Evolutionary conservation across 2,888 invertebrate genomes (phyloP).

Genomic region (Rhyacophila evoluta): DNA sequence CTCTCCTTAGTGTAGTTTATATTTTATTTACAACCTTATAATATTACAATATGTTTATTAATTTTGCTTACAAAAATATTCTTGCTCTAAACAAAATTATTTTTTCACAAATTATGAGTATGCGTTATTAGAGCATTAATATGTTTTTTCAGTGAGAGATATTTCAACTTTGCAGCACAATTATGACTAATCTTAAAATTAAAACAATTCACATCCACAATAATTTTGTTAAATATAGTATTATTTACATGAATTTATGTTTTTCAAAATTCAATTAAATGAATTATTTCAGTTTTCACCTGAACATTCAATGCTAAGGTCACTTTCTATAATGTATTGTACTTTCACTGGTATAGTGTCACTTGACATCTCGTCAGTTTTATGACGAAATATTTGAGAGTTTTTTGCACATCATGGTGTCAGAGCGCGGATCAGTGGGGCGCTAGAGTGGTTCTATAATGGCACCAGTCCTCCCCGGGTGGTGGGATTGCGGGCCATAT

Average conservation of each 20-base stretch:
- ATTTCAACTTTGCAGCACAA: not conserved
- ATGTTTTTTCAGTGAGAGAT: not conserved
- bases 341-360: slow-evolving; percentile 20
- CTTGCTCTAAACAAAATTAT: not conserved
- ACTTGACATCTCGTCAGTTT: not conserved
- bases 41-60: not conserved
- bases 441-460: slow-evolving; percentile 68
- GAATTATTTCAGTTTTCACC: slow-evolving; percentile 37
- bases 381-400: not conserved
- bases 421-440: slow-evolving; percentile 35
- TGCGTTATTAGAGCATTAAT: not conserved
- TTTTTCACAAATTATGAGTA: not conserved
- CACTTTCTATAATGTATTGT: slow-evolving; percentile 11
- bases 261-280: slow-evolving; percentile 48
- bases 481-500: slow-evolving; percentile 92
- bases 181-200: not conserved
- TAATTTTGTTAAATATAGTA: slow-evolving; percentile 6
- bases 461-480: slow-evolving; percentile 87
- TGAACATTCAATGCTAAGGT: not conserved
- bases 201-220: not conserved
- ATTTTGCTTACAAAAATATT: slow-evolving; percentile 3
- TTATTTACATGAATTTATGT: slow-evolving; percentile 33
- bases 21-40: not conserved
- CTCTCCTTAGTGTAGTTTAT: too few species aligned
- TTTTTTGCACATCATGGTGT: not conserved